Base-by-base conservation (phyloP, 35 echinoderm and acorn worm genomes). In the Diadema setosum region DNA sequence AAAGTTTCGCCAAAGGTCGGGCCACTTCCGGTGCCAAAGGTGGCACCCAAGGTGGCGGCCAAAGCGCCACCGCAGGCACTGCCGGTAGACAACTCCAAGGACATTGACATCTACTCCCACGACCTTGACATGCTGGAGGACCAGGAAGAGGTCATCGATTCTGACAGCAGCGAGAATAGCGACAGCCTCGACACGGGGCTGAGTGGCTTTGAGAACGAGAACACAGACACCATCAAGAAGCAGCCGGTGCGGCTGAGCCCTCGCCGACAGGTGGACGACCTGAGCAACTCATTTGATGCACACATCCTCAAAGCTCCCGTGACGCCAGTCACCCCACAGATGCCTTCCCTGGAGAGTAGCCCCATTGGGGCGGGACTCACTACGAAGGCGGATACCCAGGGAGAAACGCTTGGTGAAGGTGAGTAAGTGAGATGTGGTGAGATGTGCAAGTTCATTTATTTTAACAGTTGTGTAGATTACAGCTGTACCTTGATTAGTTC, bases 151-250 rank as follows among this genome's bases (percentile, higher is more conserved):
- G 44, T 76, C 45, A 91, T 94, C 21, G 95, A 93, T 45, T 76
- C 86, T 1, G 88, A 94, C 8, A 83, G 90, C 15, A 94, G 91
- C 18, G 95, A 97, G 78, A 87, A 85, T 41, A 93, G 95, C 16
- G 92, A 90, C 35, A 86, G 90, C 5, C 75, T 91, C 58, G 92
- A 95, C 59, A 88, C 82, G 5, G 87, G 82, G 5, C 69, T 99
- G 4, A 92, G 89, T 36, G 96, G 92, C 1, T 99, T 99, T 75
- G 96, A 99, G 34, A 99, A 95, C 55, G 96, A 99, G 59, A 99
- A 99, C 87, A 99, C 96, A 0, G 96, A 99, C 65, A 99, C 96
- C 1, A 99, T 99, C 36, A 99, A 99, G 96, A 99, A 99, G 50
- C 96, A 99, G 42, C 96, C 96, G 14, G 31, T 46, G 1, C 94